phyloP scores from a whole-genome alignment of 2,888 invertebrate genomes.

The Eupithecia exiguata region DNA sequence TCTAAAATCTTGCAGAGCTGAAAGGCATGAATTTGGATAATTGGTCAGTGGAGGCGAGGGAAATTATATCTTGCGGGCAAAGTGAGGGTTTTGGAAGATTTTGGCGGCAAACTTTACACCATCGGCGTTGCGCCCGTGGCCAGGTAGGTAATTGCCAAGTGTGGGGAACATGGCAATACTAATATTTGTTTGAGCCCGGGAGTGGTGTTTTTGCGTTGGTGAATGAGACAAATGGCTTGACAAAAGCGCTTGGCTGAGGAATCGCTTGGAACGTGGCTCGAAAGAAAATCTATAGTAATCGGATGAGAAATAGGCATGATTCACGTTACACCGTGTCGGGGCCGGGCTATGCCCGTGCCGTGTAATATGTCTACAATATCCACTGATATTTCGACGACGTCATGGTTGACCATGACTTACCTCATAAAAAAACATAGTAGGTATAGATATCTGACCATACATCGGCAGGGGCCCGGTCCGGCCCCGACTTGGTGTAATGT shows the following conservation, averaged over 20 bases:
- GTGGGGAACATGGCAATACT: conserved; percentile 68
- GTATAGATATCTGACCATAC: too few species aligned
- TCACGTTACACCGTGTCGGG: too few species aligned
- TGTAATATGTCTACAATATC: too few species aligned
- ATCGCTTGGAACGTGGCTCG: background rate
- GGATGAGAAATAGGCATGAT: background rate
- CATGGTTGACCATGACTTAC: too few species aligned
- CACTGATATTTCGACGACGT: too few species aligned
- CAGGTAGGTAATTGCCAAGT: conserved; percentile 59
- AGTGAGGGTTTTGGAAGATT: conserved; percentile 57
- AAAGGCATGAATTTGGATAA: conserved; percentile 47
- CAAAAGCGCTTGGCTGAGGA: conserved; percentile 11
- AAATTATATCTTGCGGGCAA: conserved; percentile 69
- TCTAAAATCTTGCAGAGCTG: conserved; percentile 45
- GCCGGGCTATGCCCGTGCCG: too few species aligned
- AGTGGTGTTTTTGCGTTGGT: conserved; percentile 56
- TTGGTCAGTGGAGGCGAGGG: conserved; percentile 55
- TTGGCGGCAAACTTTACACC: conserved; percentile 68
- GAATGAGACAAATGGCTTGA: conserved; percentile 14
- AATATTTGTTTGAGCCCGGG: conserved; percentile 79
- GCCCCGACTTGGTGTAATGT: too few species aligned
- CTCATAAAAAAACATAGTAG: too few species aligned
- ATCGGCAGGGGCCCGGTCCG: too few species aligned
- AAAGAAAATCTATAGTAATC: background rate
- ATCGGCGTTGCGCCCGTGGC: conserved; percentile 54